These are phyloP conservation scores for Rhingia campestris DNA, from an alignment of 2,888 invertebrate genomes.

Conservation along the genomic window DNA sequence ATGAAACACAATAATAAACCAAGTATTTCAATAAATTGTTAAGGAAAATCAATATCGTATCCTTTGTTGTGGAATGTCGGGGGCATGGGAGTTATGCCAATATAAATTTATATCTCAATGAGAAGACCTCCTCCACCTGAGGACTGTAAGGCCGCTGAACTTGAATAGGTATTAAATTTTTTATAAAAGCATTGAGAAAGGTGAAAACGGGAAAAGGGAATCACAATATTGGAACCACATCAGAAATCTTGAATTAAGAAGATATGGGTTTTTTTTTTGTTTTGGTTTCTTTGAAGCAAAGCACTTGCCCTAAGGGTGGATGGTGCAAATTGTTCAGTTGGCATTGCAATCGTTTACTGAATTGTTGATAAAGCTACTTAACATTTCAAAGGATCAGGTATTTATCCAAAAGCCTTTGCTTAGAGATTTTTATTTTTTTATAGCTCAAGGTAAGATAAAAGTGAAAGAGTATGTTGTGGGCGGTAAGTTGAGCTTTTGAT, in stretches of 20 bases:
- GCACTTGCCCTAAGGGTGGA: not conserved
- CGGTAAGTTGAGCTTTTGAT: not conserved
- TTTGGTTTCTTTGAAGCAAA: too few species aligned
- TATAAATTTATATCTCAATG: slow-evolving; percentile 66
- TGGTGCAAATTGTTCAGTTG: slow-evolving; percentile 17
- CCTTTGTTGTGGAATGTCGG: slow-evolving; percentile 31
- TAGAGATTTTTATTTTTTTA: slow-evolving; percentile 11
- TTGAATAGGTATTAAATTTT: slow-evolving; percentile 39
- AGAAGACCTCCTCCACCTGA: slow-evolving; percentile 27
- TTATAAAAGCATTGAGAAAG: slow-evolving; percentile 26
- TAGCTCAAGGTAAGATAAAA: not conserved
- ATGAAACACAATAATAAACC: slow-evolving; percentile 50
- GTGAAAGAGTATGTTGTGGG: too few species aligned
- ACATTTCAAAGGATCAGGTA: slow-evolving; percentile 45
- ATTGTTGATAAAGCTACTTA: slow-evolving; percentile 40
- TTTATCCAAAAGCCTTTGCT: not conserved
- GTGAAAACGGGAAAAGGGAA: not conserved
- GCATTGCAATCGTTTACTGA: slow-evolving; percentile 40
- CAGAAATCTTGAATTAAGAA: slow-evolving; percentile 34
- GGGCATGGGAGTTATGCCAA: slow-evolving; percentile 1
- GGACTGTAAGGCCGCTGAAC: slow-evolving; percentile 16
- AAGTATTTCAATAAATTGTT: slow-evolving; percentile 56
- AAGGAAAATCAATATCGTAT: slow-evolving; percentile 45
- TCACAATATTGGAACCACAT: slow-evolving; percentile 6
- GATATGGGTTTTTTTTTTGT: too few species aligned